phyloP scores from a whole-genome alignment of 1,140 invertebrate species.

The Euura lappo region DNA sequence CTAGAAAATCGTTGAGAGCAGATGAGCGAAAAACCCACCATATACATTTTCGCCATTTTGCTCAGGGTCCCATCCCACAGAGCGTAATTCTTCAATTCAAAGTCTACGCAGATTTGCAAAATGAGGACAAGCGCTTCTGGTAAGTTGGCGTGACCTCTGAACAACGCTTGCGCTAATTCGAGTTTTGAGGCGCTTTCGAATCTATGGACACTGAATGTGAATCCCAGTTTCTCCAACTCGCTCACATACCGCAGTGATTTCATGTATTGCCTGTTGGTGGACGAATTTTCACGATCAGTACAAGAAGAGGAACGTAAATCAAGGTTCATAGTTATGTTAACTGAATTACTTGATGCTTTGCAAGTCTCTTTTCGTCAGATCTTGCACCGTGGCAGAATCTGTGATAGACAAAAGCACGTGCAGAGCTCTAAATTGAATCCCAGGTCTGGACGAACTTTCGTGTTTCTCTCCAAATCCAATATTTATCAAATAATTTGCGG shows the following conservation, averaged over 20 bases:
- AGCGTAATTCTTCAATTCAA: slow-evolving; percentile 38
- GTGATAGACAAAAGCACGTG: slow-evolving; percentile 45
- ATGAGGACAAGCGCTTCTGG: slow-evolving; percentile 38
- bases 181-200: slow-evolving; percentile 48
- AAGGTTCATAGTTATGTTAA: background rate
- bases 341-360: slow-evolving; percentile 31
- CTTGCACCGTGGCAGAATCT: slow-evolving; percentile 39
- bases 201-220: slow-evolving; percentile 44
- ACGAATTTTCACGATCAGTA: background rate
- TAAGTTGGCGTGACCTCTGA: slow-evolving; percentile 34
- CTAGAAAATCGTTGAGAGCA: background rate
- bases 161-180: slow-evolving; percentile 46
- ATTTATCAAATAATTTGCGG: slow-evolving; percentile 43
- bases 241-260: slow-evolving; percentile 49
- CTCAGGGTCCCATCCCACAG: slow-evolving; percentile 43
- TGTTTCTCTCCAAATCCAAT: slow-evolving; percentile 42
- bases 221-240: slow-evolving; percentile 55
- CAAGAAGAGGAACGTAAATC: no score
- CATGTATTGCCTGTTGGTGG: slow-evolving; percentile 41
- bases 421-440: slow-evolving; percentile 49
- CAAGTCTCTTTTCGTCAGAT: slow-evolving; percentile 44
- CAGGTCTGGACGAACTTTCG: slow-evolving; percentile 36
- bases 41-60: slow-evolving; percentile 39
- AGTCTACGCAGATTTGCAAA: slow-evolving; percentile 47
- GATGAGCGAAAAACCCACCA: slow-evolving; percentile 25